These are phyloP conservation scores for Actinia equina DNA, from an alignment of 64 coral and sea anemone genomes.

Conservation along the genomic window DNA sequence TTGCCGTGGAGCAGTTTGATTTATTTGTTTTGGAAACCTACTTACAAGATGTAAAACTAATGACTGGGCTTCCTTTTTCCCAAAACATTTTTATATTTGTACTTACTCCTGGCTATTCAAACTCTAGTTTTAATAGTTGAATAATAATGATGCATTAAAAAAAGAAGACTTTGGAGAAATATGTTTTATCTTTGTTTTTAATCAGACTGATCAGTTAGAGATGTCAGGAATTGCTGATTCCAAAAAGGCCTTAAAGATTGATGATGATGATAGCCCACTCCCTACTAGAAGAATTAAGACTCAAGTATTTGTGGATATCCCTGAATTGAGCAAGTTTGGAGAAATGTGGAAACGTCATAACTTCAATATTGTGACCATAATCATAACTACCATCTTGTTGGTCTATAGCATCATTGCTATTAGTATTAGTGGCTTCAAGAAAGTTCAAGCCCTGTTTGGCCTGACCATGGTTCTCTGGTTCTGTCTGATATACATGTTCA, in stretches of 20 bases:
- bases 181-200: background rate
- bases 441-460: constrained; percentile 63
- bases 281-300: background rate
- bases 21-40: no score
- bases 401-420: constrained; percentile 76
- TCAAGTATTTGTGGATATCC: constrained; percentile 60
- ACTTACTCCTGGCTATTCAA: no score
- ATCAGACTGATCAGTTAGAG: constrained; percentile 56
- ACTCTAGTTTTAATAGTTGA: no score
- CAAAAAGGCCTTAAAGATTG: constrained; percentile 34
- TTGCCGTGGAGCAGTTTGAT: no score
- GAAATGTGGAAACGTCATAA: constrained; percentile 63
- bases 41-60: no score
- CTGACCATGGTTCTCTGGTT: constrained; percentile 71
- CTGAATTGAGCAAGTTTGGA: constrained; percentile 35
- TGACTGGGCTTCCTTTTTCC: no score
- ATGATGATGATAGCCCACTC: constrained; percentile 2
- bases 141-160: no score
- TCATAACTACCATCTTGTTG: constrained; percentile 25
- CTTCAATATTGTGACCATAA: constrained; percentile 32
- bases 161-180: no score
- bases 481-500: constrained; percentile 71
- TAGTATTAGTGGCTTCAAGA: constrained; percentile 68
- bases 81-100: no score
- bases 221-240: constrained; percentile 49